Evolutionary conservation across 1,140 invertebrate genomes (phyloP), one percentile per base, ranked within the genome.

Genomic region (Himalopsyche phryganea): DNA sequence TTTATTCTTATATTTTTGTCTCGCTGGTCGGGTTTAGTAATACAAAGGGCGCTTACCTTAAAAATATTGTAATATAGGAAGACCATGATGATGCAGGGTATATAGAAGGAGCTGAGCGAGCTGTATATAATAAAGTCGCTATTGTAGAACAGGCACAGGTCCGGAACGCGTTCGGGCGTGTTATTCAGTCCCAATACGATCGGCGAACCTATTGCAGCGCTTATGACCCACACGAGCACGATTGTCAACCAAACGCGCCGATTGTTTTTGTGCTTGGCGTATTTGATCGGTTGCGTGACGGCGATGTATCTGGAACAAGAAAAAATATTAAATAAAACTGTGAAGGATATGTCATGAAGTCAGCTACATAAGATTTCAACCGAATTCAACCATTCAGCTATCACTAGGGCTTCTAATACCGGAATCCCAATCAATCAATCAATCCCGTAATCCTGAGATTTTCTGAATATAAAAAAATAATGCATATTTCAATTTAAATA

Each of bases 61-160:
- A 99, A 98, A 80, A 99, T 99, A 78, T 88, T 92, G 79, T 94
- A 98, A 75, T 99, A 99, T 20, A 99, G 86, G 75, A 95, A 94
- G 70, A 98, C 91, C 95, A 99, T 98, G 68, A 98, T 94, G 67
- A 98, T 87, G 75, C 96, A 98, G 4, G 97, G 97, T 69, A 99
- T 98, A 76, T 98, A 99, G 84, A 99, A 99, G 63, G 96, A 98
- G 50, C 90, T 92, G 66, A 99, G 83, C 40, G 96, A 98, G 9
- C 95, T 98, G 75, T 95, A 96, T 64, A 99, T 90, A 68, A 99
- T 93, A 74, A 99, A 99, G 78, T 98, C 91, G 44, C 91, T 89
- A 79, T 98, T 98, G 80, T 98, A 97, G 81, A 99, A 99, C 51
- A 92, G 81, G 78, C 96, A 98, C 61, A 89, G 83, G 69, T 90